Base-by-base conservation (phyloP, 2,888 invertebrate species). In the Nemapogon koenigi region DNA sequence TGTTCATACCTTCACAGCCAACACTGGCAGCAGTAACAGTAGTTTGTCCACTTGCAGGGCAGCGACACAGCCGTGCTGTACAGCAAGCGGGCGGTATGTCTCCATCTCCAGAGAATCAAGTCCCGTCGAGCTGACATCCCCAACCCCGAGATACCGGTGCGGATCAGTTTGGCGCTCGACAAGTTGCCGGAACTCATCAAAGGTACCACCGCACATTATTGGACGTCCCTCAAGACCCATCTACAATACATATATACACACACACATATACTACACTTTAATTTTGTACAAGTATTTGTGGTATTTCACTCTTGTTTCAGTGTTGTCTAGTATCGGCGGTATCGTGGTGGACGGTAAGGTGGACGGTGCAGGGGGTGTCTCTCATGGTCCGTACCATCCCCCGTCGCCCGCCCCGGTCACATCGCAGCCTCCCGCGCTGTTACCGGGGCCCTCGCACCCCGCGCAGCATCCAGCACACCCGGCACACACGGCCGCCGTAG, bases 121-220 rank as follows among this genome's bases (percentile, higher is more conserved):
- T 86, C 87, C 52, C 86, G 89, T 44, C 82, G 91, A 51, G 91
- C 91, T 2, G 91, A 92, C 72, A 91, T 92, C 59, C 92, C 92
- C 46, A 92, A 92, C 81, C 92, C 92, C 13, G 91, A 92, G 73
- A 90, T 92, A 49, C 91, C 91, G 22, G 91, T 92, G 46, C 82
- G 91, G 54, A 91, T 92, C 62, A 85, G 88, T 61, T 81, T 91
- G 50, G 19, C 16, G 4, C 73, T 91, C 45, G 91, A 91, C 62
- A 90, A 90, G 76, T 86, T 91, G 52, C 86, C 89, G 35, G 91
- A 91, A 58, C 79, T 91, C n/a, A n/a, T n/a, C n/a, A n/a, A n/a
- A n/a, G n/a, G n/a, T n/a, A n/a, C n/a, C n/a, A 39, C 44, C 44
- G 28, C 13, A 33, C 11, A 17, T 16, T 31, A 16, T 3, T 13